Conservation (phyloP, 2,888 invertebrate genomes). For the Chironomus tentans region DNA sequence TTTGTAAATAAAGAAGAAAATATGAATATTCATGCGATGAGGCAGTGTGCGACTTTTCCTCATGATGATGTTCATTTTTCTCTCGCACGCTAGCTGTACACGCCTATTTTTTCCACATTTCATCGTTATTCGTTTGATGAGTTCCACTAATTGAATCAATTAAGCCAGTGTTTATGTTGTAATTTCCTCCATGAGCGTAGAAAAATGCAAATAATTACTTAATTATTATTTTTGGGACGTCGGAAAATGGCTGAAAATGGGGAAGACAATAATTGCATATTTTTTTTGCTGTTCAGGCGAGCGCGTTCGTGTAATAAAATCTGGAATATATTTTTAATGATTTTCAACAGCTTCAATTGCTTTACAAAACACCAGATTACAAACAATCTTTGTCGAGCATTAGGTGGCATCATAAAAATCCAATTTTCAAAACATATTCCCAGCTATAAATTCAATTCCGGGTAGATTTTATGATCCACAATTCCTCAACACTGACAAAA, state of each 20-base stretch:
- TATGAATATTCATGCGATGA: background rate
- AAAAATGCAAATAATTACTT: background rate
- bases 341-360: background rate
- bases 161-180: slow-evolving; percentile 19
- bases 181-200: background rate
- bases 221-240: too few relatives aligned
- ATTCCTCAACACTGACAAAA: background rate
- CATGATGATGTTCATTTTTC: background rate
- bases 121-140: background rate
- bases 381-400: background rate
- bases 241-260: too few relatives aligned
- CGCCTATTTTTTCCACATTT: background rate
- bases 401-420: slow-evolving; percentile 17
- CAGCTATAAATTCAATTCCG: background rate
- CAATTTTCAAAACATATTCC: slow-evolving; percentile 16
- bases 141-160: slow-evolving; percentile 20
- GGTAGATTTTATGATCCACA: background rate
- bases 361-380: slow-evolving; percentile 4
- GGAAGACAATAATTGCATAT: background rate
- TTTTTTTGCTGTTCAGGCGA: background rate
- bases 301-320: background rate
- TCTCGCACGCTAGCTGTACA: background rate
- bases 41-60: background rate
- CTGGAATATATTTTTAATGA: background rate
- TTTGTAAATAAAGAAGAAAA: too few relatives aligned